Percentiles rank a stretch among this genome's conserved stretches.
phyloP scores from a whole-genome alignment of 2,797 vertebrate genomes.

The Psittacula echo region DNA sequence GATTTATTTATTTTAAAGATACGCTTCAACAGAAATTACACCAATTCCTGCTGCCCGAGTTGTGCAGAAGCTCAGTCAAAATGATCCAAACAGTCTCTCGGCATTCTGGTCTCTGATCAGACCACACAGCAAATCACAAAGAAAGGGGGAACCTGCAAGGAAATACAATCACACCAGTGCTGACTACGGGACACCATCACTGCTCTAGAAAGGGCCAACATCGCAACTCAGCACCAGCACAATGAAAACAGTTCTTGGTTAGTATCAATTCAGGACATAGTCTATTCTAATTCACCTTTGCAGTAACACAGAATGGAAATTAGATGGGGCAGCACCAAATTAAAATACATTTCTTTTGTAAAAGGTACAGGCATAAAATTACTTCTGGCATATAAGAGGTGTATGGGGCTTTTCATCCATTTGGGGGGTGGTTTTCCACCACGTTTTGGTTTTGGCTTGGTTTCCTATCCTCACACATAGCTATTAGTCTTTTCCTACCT shows the following conservation, averaged over 20 bases:
- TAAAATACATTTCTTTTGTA: background rate
- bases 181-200: background rate
- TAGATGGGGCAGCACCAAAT: background rate
- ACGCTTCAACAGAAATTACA: slow-evolving; percentile 32
- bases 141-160: background rate
- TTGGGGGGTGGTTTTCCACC: background rate
- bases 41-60: background rate
- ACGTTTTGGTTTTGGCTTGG: background rate
- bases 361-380: background rate
- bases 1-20: slow-evolving; percentile 69
- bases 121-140: background rate
- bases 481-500: background rate
- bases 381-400: accelerated
- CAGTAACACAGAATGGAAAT: background rate
- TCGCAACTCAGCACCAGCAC: background rate
- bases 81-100: background rate
- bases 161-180: background rate
- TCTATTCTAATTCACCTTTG: background rate
- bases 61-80: background rate
- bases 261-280: background rate
- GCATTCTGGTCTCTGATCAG: background rate
- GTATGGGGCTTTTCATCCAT: background rate
- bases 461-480: background rate
- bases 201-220: background rate
- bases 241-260: background rate